Base-by-base conservation (phyloP, 2,797 vertebrate species). In the Acanthurus tractus region DNA sequence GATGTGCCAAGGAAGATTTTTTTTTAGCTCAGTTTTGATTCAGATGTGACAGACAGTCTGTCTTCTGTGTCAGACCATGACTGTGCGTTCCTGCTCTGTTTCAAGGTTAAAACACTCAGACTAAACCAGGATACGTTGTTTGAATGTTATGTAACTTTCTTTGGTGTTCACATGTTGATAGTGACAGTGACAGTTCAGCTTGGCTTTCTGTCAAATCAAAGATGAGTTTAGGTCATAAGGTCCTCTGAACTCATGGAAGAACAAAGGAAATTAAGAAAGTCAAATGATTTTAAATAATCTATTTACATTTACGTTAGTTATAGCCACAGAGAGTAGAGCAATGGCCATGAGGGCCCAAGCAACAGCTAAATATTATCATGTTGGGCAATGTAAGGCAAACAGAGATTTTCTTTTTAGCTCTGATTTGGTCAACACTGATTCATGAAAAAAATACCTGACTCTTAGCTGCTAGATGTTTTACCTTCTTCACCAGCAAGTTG, bases 41-140 rank as follows among this genome's bases (percentile, higher is more conserved):
- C 58, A 67, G 64, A 82, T 75, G 63, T 73, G 75, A 71, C 79
- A 54, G 42, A 68, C 25, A n/a, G 50, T 13, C 54, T 45, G 65
- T 69, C 71, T 74, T 78, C 64, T 23, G 59, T 63, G 70, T 87
- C 77, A 67, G 42, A 74, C 58, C 74, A 18, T 68, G n/a, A 63
- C 87, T 63, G 53, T 63, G 62, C 57, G 78, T 81, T 86, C 81
- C 85, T 57, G 78, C 63, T 75, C 54, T 0, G 42, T 22, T 81
- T 87, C 89, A 93, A 91, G 90, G 89, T 74, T 72, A 59, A 74
- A 72, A 44, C 54, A 8, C 79, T 57, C 78, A 89, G 88, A 91
- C 90, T 85, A 87, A 88, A 90, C 89, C 48, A 55, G 73, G 45
- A 70, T 62, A 22, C 68, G 78, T 66, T 83, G 57, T 84, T 66